Conservation (phyloP, 2,888 invertebrate species). For the Taenaris catops region DNA sequence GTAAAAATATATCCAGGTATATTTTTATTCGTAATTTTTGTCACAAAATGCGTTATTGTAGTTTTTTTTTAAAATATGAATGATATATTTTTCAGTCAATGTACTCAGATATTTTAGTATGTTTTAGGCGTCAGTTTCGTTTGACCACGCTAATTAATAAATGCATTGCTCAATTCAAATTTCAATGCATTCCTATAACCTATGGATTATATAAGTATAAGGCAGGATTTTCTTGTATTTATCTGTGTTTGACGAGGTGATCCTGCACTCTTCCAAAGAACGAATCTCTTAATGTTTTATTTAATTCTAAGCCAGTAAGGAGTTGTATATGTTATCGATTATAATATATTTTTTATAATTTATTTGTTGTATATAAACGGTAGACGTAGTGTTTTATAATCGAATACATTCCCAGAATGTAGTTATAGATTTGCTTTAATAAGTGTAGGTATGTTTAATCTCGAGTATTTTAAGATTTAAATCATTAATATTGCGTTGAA, state of each 20-base stretch:
- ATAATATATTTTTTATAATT: slow-evolving; percentile 55
- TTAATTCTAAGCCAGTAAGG: slow-evolving; percentile 26
- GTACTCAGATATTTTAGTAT: no score
- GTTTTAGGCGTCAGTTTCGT: no score
- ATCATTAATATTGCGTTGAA: slow-evolving; percentile 17
- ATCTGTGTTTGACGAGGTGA: slow-evolving; percentile 8
- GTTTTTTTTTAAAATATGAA: no score
- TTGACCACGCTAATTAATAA: no score
- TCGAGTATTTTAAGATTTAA: slow-evolving; percentile 28
- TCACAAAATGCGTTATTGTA: no score
- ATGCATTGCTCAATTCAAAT: slow-evolving; percentile 5
- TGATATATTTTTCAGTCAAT: no score
- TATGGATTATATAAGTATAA: slow-evolving; percentile 7
- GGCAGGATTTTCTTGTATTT: slow-evolving; percentile 4
- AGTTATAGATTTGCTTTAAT: slow-evolving; percentile 61
- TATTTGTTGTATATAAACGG: slow-evolving; percentile 46
- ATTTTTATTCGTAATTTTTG: no score
- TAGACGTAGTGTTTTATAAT: slow-evolving; percentile 42
- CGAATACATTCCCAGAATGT: slow-evolving; percentile 63
- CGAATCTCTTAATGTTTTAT: slow-evolving; percentile 35
- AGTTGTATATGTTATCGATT: slow-evolving; percentile 33
- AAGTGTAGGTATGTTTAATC: slow-evolving; percentile 41
- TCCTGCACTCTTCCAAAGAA: slow-evolving; percentile 37
- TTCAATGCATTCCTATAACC: slow-evolving; percentile 13
- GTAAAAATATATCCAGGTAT: no score